Evolutionary conservation across 2,797 vertebrate species (phyloP).

Genomic region (Pelobates cultripes): DNA sequence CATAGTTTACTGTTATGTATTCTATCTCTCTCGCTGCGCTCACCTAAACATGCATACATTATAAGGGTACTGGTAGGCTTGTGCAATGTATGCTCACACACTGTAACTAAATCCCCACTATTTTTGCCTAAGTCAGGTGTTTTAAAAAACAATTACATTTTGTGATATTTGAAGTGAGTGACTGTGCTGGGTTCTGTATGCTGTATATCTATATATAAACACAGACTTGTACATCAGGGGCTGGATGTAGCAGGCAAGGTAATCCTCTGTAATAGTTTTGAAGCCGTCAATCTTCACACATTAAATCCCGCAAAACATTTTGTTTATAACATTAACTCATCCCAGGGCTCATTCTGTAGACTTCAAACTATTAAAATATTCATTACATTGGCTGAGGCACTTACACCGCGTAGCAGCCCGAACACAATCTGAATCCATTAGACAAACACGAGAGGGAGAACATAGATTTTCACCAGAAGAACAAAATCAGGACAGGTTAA

Average conservation of each 20-base stretch:
- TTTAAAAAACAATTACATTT: no score
- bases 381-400: conserved; percentile 75
- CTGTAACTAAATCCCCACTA: no score
- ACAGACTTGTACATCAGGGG: conserved; percentile 40
- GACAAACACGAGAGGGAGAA: conserved; percentile 57
- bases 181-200: no score
- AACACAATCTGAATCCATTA: conserved; percentile 56
- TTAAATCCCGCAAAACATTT: conserved; percentile 80
- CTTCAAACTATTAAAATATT: conserved; percentile 86
- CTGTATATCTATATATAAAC: no score
- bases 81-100: no score
- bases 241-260: conserved; percentile 58
- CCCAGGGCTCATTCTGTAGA: conserved; percentile 69
- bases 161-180: no score
- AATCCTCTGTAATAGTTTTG: conserved; percentile 65
- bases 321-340: conserved; percentile 77
- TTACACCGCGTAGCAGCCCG: conserved; percentile 58
- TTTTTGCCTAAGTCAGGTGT: no score
- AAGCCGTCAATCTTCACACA: conserved; percentile 77
- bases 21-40: no score
- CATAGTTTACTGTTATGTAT: no score
- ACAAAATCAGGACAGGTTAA: conserved; percentile 17
- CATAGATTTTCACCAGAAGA: conserved; percentile 39
- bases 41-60: no score
- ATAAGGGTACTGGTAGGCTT: no score